Conservation (phyloP, 2,888 invertebrate species). For the Plagodis dolabraria region DNA sequence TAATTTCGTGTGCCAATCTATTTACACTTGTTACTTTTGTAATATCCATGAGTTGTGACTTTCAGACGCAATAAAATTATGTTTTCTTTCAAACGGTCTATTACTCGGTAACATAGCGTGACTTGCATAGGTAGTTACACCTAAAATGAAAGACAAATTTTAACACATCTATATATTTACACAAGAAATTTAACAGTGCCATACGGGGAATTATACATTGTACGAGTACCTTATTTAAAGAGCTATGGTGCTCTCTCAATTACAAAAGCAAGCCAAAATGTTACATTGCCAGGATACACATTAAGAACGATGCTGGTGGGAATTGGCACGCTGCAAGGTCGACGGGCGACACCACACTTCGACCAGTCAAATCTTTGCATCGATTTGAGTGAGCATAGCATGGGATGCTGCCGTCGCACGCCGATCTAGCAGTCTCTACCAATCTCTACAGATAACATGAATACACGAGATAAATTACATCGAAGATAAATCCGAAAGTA, state of each 20-base stretch:
- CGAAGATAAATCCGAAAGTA: constrained; percentile 48
- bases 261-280: constrained; percentile 67
- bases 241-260: constrained; percentile 66
- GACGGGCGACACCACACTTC: constrained; percentile 67
- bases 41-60: constrained; percentile 23
- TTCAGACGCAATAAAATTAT: constrained; percentile 24
- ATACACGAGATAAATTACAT: constrained; percentile 49
- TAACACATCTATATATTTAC: constrained; percentile 85
- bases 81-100: constrained; percentile 15
- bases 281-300: constrained; percentile 66
- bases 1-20: constrained; percentile 19
- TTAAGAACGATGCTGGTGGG: constrained; percentile 52
- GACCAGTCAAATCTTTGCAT: constrained; percentile 71
- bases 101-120: constrained; percentile 7
- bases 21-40: constrained; percentile 30
- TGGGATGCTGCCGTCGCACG: constrained; percentile 76
- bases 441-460: constrained; percentile 48
- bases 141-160: constrained; percentile 67
- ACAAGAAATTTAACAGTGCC: constrained; percentile 83
- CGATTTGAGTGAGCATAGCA: constrained; percentile 73
- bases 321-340: constrained; percentile 52
- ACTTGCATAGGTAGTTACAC: not conserved
- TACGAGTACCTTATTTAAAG: constrained; percentile 49
- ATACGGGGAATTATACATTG: constrained; percentile 72
- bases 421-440: constrained; percentile 53